Evolutionary conservation across 2,888 invertebrate genomes (phyloP), one percentile per base, ranked within the genome.

Genomic region (Amiota communis): DNA sequence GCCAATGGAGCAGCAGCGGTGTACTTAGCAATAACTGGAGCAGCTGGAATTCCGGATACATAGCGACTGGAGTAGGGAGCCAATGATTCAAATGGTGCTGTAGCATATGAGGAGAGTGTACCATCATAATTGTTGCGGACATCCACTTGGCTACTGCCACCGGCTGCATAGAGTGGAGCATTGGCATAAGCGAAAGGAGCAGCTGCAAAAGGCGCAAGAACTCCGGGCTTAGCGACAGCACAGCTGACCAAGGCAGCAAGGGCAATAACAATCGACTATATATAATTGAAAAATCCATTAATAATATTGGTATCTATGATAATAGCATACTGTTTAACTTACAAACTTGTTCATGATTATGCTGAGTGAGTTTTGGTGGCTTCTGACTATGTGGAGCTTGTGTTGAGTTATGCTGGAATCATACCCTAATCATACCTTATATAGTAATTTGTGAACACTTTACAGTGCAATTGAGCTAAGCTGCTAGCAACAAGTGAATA

Each of bases 101-200:
- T 89, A 63, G 88, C 82, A 77, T 89, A 89, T 48, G 87, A 88
- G 4, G 88, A 88, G 13, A 81, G 81, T 15, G 82, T 83, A 67
- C 87, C 87, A 74, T 87, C 88, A 56, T 82, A 89, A 73, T 86
- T 88, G 75, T 87, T 82, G 72, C 88, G 87, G 1, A 88, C 79
- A 78, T 88, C 88, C 67, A 88, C 78, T 78, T 88, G 89, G 69
- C 84, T 87, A 75, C 87, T 87, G 70, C 88, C 86, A 11, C 86
- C 86, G 11, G 87, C 82, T 48, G 89, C 86, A 65, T 85, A 88
- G 15, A 89, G 73, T 10, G 89, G 91, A 74, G 91, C 91, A 72
- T 91, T 90, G 75, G 91, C 90, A 72, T 90, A 91, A 75, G 91
- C 88, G 64, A 84, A 53, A 77, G 89, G 79, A n/a, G 85, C 79